A percentile compares a stretch with the other conserved stretches of the same genome.
phyloP scores from a whole-genome alignment of 2,888 invertebrate genomes.

The Pelosia muscerda region DNA sequence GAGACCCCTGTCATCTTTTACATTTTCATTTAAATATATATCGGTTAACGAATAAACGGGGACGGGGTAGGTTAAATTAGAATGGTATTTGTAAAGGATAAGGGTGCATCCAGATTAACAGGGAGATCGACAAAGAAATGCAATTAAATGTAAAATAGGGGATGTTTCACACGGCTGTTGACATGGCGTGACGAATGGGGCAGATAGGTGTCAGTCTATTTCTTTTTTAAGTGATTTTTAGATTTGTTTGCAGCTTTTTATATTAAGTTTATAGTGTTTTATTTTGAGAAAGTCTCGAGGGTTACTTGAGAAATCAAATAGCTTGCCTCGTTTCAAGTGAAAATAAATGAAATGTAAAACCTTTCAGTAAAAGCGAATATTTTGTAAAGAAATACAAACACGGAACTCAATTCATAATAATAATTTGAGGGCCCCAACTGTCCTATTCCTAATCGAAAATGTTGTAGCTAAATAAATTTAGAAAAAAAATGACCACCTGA shows the following conservation, averaged over 20 bases:
- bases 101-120: conserved; percentile 85
- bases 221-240: conserved; percentile 62
- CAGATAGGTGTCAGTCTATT: conserved; percentile 68
- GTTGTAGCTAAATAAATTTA: too few relatives aligned
- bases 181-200: conserved; percentile 81
- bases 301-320: conserved; percentile 13
- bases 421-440: too few relatives aligned
- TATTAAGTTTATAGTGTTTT: conserved; percentile 31
- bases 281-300: conserved; percentile 13
- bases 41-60: conserved; percentile 8
- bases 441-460: too few relatives aligned
- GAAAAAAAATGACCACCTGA: too few relatives aligned
- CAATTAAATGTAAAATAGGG: conserved; percentile 87
- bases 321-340: not conserved
- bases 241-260: conserved; percentile 55
- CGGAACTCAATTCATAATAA: too few relatives aligned
- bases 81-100: conserved; percentile 64
- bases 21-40: conserved; percentile 8
- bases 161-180: conserved; percentile 83
- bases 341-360: not conserved
- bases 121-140: conserved; percentile 86
- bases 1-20: conserved; percentile 45
- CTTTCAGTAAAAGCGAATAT: not conserved
- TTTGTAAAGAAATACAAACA: too few relatives aligned
- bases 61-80: conserved; percentile 49